Evolutionary conservation across 2,113 vertebrate species (phyloP).

Genomic region (Paramormyrops kingsleyae): DNA sequence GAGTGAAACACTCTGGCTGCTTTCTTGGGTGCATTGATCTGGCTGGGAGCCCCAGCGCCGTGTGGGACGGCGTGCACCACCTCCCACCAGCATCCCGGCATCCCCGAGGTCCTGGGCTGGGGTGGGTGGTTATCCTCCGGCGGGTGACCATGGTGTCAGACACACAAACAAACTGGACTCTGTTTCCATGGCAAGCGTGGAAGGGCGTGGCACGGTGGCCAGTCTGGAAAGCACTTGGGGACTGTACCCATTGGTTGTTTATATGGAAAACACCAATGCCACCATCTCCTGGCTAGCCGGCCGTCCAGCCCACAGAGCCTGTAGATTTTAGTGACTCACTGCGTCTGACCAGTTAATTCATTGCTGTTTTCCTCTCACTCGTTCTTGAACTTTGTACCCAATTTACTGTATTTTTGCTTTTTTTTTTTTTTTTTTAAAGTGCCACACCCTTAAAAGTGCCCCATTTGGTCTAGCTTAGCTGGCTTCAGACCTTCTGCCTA

Average conservation of each 20-base stretch:
- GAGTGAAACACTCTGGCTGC: neutral
- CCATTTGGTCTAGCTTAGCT: neutral
- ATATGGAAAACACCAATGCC: slow-evolving; percentile 14
- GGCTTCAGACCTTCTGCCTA: neutral
- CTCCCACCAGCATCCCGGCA: neutral
- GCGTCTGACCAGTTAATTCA: neutral
- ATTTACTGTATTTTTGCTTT: neutral
- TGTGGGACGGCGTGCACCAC: neutral
- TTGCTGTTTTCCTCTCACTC: neutral
- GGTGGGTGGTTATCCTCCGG: neutral
- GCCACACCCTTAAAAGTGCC: neutral
- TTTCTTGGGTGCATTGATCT: neutral
- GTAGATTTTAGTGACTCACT: slow-evolving; percentile 21
- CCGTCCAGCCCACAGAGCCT: slow-evolving; percentile 14
- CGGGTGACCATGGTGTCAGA: neutral
- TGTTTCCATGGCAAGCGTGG: neutral
- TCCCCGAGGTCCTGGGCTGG: neutral
- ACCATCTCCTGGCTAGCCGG: slow-evolving; percentile 16
- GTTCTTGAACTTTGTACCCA: neutral
- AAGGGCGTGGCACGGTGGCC: neutral
- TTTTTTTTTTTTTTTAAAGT: neutral
- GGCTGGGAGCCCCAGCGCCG: neutral
- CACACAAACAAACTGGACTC: neutral
- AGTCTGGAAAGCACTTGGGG: neutral
- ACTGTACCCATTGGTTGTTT: slow-evolving; percentile 1